These are phyloP conservation scores for Hirtodrosophila cameraria DNA, from an alignment of 2,888 invertebrate genomes.

Conservation along the genomic window DNA sequence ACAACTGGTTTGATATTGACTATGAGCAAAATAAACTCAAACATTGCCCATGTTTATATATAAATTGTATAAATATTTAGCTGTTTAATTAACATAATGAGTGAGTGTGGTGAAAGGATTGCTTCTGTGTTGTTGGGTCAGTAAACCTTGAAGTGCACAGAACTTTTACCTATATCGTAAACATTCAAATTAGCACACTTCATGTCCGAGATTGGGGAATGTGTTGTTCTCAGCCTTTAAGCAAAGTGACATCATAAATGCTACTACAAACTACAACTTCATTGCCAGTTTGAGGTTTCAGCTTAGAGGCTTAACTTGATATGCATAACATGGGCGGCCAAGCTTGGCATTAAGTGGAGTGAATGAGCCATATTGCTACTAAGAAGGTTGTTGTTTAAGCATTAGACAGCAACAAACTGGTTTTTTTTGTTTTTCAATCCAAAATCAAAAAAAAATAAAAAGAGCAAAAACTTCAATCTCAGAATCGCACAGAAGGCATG, in stretches of 20 bases:
- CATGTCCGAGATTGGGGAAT: neutral
- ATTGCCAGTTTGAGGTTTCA: constrained; percentile 60
- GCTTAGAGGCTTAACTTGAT: constrained; percentile 66
- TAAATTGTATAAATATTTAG: constrained; percentile 58
- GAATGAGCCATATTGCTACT: constrained; percentile 51
- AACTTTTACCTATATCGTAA: constrained; percentile 10
- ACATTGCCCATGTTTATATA: constrained; percentile 23
- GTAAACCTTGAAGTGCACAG: constrained; percentile 40
- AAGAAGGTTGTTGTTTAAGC: constrained; percentile 70
- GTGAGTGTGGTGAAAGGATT: constrained; percentile 31
- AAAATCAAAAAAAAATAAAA: constrained; percentile 34
- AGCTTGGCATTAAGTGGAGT: constrained; percentile 72
- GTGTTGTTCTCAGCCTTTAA: constrained; percentile 13
- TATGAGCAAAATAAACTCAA: constrained; percentile 10
- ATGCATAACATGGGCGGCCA: constrained; percentile 76
- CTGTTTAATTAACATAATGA: constrained; percentile 52
- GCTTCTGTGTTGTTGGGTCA: constrained; percentile 26
- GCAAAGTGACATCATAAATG: constrained; percentile 66
- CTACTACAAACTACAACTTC: constrained; percentile 46
- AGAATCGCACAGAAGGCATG: neutral
- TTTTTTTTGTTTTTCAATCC: constrained; percentile 29
- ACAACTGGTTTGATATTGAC: constrained; percentile 18
- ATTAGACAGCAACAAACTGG: constrained; percentile 42
- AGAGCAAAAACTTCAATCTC: constrained; percentile 1
- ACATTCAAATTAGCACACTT: constrained; percentile 30